Evolutionary conservation across 2,888 invertebrate species (phyloP).

Genomic region (Baccha elongata): DNA sequence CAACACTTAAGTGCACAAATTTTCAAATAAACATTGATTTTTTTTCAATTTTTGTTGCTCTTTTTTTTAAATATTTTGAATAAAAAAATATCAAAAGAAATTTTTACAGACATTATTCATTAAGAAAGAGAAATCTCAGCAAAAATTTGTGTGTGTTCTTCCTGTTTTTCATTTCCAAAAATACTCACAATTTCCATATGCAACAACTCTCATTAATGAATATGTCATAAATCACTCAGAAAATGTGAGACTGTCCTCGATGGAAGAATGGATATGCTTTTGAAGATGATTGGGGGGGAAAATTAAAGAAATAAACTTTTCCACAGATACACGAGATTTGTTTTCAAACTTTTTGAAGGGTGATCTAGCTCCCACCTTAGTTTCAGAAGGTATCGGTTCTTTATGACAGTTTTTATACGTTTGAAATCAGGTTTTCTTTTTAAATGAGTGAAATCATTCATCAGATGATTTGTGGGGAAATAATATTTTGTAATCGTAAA

Average conservation of each 20-base stretch:
- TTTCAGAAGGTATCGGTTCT: neutral
- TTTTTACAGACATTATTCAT: conserved; percentile 26
- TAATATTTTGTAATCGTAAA: conserved; percentile 26
- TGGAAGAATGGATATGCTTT: conserved; percentile 1
- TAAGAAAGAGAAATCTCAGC: neutral
- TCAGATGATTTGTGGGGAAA: conserved; percentile 10
- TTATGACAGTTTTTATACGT: conserved; percentile 6
- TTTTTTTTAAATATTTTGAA: conserved; percentile 33
- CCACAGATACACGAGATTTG: neutral
- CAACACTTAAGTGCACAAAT: conserved; percentile 54
- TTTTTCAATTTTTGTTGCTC: conserved; percentile 13
- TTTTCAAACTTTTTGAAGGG: conserved; percentile 1
- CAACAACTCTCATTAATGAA: conserved; percentile 66
- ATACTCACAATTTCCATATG: conserved; percentile 58
- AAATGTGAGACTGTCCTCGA: conserved; percentile 30
- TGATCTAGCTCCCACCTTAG: conserved; percentile 7
- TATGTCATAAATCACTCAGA: conserved; percentile 68
- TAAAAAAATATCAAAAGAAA: conserved; percentile 43
- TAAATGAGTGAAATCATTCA: conserved; percentile 18
- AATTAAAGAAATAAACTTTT: conserved; percentile 26
- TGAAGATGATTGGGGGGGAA: conserved; percentile 3
- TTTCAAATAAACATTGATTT: conserved; percentile 42
- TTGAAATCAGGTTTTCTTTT: neutral
- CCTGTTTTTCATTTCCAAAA: conserved; percentile 50
- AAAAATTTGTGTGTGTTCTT: conserved; percentile 17